Evolutionary conservation across 2,113 vertebrate genomes (phyloP), one percentile per base, ranked within the genome.

Genomic region (Serinus canaria): DNA sequence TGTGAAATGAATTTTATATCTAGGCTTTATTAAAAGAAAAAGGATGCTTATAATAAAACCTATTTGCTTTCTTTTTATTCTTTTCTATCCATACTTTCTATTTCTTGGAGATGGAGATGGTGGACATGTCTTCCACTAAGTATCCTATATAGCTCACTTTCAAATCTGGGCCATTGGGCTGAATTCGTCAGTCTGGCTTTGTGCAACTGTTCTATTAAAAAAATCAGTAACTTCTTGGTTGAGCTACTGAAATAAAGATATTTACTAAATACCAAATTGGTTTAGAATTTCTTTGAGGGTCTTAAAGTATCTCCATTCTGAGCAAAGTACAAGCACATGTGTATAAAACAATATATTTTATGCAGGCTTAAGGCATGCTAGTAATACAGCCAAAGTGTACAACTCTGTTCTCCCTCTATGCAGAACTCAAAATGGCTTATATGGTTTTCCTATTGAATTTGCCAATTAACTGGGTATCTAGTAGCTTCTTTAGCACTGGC

Each of bases 401-500:
- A 78, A 64, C 7, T n/a, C 10, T 46, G 1, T 49, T 77, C 5
- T 72, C 4, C 6, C 15, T 63, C 43, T 16, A 31, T 4, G 16
- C 9, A 82, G 43, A 87, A 77, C 56, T 19, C 30, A 81, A 49
- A 80, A 89, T 33, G 63, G 7, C 8, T 78, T 39, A 18, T 66
- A 11, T 25, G 66, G 6, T 2, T 66, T 81, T 69, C 19, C 1
- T 55, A 27, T 19, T 81, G 24, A 73, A 69, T 41, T 66, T 53
- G 1, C 3, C 11, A 43, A 10, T 55, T 75, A 87, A 67, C 15
- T 35, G 18, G 49, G 11, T 15, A 35, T 47, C 30, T 59, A 68
- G 13, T n/a, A 43, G 9, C 0, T 4, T 50, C 11, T 47, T 53
- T 31, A 74, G 28, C 28, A 31, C 17, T 69, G n/a, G 2, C 2